Conservation (phyloP, 2,888 invertebrate genomes). For the Panopea generosa region DNA sequence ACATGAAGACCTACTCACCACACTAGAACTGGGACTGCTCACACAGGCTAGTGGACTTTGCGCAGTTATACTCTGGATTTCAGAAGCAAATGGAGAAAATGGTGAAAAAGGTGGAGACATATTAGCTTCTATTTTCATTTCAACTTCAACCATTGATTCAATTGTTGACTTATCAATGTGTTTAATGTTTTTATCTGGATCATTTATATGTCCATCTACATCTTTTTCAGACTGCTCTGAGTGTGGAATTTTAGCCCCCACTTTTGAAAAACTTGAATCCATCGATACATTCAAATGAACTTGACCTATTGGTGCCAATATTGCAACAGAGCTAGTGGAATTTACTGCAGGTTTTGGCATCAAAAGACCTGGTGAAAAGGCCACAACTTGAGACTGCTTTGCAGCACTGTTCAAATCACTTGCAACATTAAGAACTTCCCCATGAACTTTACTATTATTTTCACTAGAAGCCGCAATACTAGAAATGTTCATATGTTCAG, state of each 20-base stretch:
- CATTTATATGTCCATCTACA: background rate
- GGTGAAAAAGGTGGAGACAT: constrained; percentile 46
- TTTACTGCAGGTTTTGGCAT: background rate
- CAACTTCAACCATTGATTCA: background rate
- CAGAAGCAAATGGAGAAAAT: constrained; percentile 60
- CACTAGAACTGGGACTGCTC: constrained; percentile 23
- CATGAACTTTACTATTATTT: too few species aligned
- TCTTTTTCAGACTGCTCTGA: background rate
- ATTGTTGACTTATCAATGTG: background rate
- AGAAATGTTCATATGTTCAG: too few species aligned
- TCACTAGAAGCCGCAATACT: too few species aligned
- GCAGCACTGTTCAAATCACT: too few species aligned
- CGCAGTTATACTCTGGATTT: constrained; percentile 50
- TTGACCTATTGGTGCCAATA: constrained; percentile 18
- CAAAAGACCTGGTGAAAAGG: background rate
- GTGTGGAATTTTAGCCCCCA: background rate
- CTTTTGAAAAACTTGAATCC: constrained; percentile 38
- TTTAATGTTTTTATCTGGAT: too few species aligned
- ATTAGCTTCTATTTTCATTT: too few species aligned
- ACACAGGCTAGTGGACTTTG: constrained; percentile 36
- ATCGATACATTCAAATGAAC: constrained; percentile 19
- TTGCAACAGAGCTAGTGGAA: background rate
- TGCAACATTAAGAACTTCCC: too few species aligned
- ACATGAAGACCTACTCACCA: constrained; percentile 4
- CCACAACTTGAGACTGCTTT: background rate